Evolutionary conservation across 2,797 vertebrate species (phyloP), one percentile per base, ranked within the genome.

Genomic region (Muraenolepis orangiensis): DNA sequence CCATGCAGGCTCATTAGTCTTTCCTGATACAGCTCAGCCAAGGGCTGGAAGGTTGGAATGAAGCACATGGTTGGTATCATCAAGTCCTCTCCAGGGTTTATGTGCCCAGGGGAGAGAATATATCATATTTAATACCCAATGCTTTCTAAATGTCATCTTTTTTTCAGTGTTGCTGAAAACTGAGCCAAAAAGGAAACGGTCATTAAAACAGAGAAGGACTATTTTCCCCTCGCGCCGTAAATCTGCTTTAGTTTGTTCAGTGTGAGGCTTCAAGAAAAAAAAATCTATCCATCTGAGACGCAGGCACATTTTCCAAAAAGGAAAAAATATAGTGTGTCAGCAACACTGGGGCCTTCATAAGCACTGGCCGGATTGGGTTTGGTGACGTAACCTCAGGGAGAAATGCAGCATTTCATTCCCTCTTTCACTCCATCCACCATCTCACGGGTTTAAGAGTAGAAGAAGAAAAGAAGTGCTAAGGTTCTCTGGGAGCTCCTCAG

Each of bases 341-440:
- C 20, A 11, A 23, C n/a, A 8, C 6, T 4, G 51, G n/a, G 20
- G 51, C n/a, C 51, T 10, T 57, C 11, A 8, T 57, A n/a, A 57
- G 51, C 51, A 2, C 6, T 23, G 51, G 46, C 46, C 4, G 85
- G 89, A 90, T 87, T 88, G 86, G 83, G 69, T 70, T 80, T 51
- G 85, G 85, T 78, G 87, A 88, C 80, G 83, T 85, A 86, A 81
- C 79, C 67, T 77, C 74, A 72, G 82, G 87, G 87, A 5, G 16
- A 16, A 4, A 4, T 18, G 18, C 4, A 4, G 32, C 87, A 89
- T 75, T 69, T n/a, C 78, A 77, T 85, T 78, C 87, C 76, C 80
- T 79, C 85, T 79, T n/a, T 88, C 77, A 80, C 78, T 82, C 84
- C 77, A 81, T 83, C 81, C 82, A 79, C 81, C 73, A 78, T 80